Evolutionary conservation across 2,888 invertebrate species (phyloP).

Genomic region (Cyclophora punctaria): DNA sequence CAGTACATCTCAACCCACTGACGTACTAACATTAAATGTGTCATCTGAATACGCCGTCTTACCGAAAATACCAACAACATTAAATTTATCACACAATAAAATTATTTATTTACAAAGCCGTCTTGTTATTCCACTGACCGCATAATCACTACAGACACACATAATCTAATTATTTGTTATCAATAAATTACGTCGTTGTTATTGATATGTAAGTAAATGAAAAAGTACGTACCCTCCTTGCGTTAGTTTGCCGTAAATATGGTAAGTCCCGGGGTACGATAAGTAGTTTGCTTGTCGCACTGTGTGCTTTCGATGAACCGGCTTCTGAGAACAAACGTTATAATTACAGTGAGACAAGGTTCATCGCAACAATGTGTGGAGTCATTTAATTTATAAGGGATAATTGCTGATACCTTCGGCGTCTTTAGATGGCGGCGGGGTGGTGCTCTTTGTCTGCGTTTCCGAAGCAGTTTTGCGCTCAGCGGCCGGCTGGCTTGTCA

Average conservation of each 20-base stretch:
- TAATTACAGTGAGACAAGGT: slow-evolving; percentile 1
- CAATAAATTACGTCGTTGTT: too few relatives aligned
- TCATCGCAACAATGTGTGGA: slow-evolving; percentile 4
- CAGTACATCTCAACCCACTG: too few relatives aligned
- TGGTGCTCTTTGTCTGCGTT: slow-evolving; percentile 37
- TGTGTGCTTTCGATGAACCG: slow-evolving; percentile 53
- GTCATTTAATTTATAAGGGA: slow-evolving; percentile 6
- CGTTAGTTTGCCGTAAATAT: slow-evolving; percentile 72
- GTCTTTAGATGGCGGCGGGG: slow-evolving; percentile 53
- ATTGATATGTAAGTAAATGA: neutral
- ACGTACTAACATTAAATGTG: too few relatives aligned
- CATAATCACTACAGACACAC: too few relatives aligned
- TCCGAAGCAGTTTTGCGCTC: slow-evolving; percentile 45
- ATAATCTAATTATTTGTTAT: too few relatives aligned
- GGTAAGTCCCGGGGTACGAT: slow-evolving; percentile 68
- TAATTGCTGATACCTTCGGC: slow-evolving; percentile 42
- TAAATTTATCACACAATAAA: too few relatives aligned
- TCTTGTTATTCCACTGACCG: too few relatives aligned
- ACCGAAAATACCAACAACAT: too few relatives aligned
- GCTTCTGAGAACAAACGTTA: slow-evolving; percentile 44
- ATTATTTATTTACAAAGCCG: too few relatives aligned
- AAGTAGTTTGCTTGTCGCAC: slow-evolving; percentile 56
- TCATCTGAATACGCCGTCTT: too few relatives aligned
- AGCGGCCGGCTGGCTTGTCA: slow-evolving; percentile 28
- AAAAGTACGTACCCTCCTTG: slow-evolving; percentile 53